Evolutionary conservation across 1,140 invertebrate species (phyloP), one percentile per base, ranked within the genome.

Genomic region (Drosophila sucinea): DNA sequence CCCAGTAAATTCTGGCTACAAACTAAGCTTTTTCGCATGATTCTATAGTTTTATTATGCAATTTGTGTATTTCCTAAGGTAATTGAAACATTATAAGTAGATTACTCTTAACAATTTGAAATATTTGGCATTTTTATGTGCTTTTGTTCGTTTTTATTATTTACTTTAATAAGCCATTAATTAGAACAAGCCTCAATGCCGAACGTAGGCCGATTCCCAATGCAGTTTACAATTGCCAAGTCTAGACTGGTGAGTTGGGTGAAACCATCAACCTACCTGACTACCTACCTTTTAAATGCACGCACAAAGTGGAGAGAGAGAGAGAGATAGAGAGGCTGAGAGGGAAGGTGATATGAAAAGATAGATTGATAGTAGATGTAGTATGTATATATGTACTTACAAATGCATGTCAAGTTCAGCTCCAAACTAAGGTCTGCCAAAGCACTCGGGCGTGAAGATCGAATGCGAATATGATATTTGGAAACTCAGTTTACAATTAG

Each of bases 321-420:
- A 71, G 38, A 8, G n/a, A 35, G 30, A 32, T 17, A 54, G 33
- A 25, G 23, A 4, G 25, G 32, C 1, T 4, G 10, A 29, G 51
- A 17, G 17, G 0, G 17, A 17, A 17, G 17, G 17, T 17, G 17
- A 17, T 17, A 17, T 17, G 17, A 17, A 17, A 17, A 63, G 51
- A 63, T 38, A 38, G 35, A 27, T 25, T 27, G 44, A 51, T 51
- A 51, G 6, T 23, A 25, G 23, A 27, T 25, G 5, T 17, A 44
- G 3, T 23, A 33, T 23, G 1, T 44, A 10, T 23, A 41, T 4
- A n/a, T n/a, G n/a, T n/a, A 60, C 11, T 11, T 0, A 55, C 55
- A 82, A 77, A 87, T 89, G 79, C 76, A 83, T 87, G 83, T 87
- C 83, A 87, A 87, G 83, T 87, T 87, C 83, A 87, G 67, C 51